These are phyloP conservation scores for Tachina fera DNA, from an alignment of 2,888 invertebrate species.

Conservation along the genomic window DNA sequence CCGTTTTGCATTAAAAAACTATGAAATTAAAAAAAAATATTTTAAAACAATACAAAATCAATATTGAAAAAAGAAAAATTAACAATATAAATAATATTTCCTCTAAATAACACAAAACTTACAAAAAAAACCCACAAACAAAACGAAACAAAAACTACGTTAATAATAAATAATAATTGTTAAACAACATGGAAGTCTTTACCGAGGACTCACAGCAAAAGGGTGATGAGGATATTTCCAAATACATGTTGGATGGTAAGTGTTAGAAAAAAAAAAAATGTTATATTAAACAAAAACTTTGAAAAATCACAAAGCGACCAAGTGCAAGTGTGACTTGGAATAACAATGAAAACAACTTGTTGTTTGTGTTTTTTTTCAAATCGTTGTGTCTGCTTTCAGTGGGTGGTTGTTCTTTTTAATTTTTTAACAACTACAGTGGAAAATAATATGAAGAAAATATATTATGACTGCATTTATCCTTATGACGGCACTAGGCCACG, in stretches of 20 bases:
- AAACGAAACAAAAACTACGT: background rate
- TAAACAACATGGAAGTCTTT: conserved; percentile 74
- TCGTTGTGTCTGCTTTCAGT: conserved; percentile 20
- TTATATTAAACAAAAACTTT: background rate
- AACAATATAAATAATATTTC: background rate
- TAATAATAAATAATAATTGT: conserved; percentile 56
- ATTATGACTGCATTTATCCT: too few species aligned
- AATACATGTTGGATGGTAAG: conserved; percentile 77
- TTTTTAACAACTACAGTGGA: conserved; percentile 23
- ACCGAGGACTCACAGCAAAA: conserved; percentile 74
- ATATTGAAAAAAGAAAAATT: conserved; percentile 14
- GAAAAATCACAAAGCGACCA: conserved; percentile 12
- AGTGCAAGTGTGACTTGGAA: conserved; percentile 20
- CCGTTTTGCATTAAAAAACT: background rate
- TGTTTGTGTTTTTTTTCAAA: background rate
- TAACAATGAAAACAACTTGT: conserved; percentile 6
- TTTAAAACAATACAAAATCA: conserved; percentile 34
- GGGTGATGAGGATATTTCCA: conserved; percentile 75
- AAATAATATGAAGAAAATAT: background rate
- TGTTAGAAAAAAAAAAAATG: conserved; percentile 30
- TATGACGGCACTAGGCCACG: too few species aligned
- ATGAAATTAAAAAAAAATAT: conserved; percentile 11
- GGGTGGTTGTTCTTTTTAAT: background rate
- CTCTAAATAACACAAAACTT: conserved; percentile 19
- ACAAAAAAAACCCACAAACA: conserved; percentile 1